Evolutionary conservation across 2,113 vertebrate species (phyloP).

Genomic region (Bostrychus sinensis): DNA sequence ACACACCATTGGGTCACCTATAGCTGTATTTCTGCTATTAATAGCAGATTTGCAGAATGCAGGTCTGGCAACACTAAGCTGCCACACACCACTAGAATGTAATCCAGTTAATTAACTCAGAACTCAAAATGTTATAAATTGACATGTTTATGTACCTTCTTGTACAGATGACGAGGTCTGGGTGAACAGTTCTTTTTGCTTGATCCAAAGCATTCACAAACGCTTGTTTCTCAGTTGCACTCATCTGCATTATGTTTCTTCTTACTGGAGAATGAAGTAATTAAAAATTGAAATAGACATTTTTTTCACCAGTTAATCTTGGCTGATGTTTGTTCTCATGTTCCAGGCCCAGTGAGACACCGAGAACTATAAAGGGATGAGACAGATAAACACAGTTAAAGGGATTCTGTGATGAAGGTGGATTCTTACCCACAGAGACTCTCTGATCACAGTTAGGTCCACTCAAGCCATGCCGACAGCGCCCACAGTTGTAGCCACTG

Average conservation of each 20-base stretch:
- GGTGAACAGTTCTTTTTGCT: constrained; percentile 89
- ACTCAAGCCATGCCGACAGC: constrained; percentile 84
- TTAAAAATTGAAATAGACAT: constrained; percentile 40
- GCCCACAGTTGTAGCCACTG: constrained; percentile 88
- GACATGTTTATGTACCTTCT: constrained; percentile 80
- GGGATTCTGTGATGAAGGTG: constrained; percentile 51
- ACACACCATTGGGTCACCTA: too few species aligned
- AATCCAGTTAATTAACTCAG: constrained; percentile 1
- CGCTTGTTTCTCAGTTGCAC: constrained; percentile 77
- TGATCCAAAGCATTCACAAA: constrained; percentile 87
- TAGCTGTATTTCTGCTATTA: constrained; percentile 11
- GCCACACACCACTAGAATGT: constrained; percentile 3
- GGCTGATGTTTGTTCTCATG: constrained; percentile 7
- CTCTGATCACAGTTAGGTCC: constrained; percentile 85
- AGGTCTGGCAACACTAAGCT: not conserved
- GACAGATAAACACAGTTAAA: not conserved
- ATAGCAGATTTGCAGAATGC: not conserved
- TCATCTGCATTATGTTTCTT: constrained; percentile 88
- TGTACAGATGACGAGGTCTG: constrained; percentile 90
- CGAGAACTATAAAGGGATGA: not conserved
- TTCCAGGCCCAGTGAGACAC: constrained; percentile 10
- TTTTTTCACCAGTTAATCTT: constrained; percentile 20
- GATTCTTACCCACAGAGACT: constrained; percentile 83
- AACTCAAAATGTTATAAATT: not conserved
- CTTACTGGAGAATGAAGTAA: constrained; percentile 78